Base-by-base conservation (phyloP, 2,113 vertebrate genomes). In the Ranitomeya imitator region DNA sequence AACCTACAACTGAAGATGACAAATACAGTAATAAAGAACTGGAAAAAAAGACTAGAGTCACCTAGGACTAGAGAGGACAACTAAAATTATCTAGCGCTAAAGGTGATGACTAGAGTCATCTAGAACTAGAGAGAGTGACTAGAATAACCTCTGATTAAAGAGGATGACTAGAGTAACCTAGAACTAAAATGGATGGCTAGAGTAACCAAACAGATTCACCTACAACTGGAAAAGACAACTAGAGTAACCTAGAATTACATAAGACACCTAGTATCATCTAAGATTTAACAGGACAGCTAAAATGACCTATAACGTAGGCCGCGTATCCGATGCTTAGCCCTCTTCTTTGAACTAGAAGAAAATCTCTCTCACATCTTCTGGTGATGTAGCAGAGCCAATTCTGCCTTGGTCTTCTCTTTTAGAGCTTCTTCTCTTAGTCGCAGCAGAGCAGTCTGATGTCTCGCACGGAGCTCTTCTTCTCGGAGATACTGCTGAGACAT, bases 361-460 rank as follows among this genome's bases (percentile, higher is more conserved):
- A 67, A 21, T 7, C 19, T 54, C 54, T 74, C 94, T 95, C 91
- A 96, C 95, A 90, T 0, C 79, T 83, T 86, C 18, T 12, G 92
- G 0, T 92, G 92, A 55, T 90, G 85, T 88, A 94, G 91, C 92
- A 92, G 91, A 7, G 92, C 89, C 80, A 94, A 89, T 89, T 95
- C 89, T 0, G 93, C 89, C 4, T 31, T 83, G 16, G 88, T 90
- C 79, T 92, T 95, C 79, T 94, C 94, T 71, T 0, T 7, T 0
- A 96, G 90, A 0, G 91, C 93, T 73, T 91, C 90, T 21, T 90
- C 91, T 2, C 88, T 88, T 83, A 95, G 93, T 85, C 86, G 88
- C 81, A 96, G 92, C 54, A 95, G 92, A 21, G 91, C 89, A 0
- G 89, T 83, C 82, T 92, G 93, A 60, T 95, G 93, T 6, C 52